These are phyloP conservation scores for Junonia oenone DNA, from an alignment of 2,888 invertebrate genomes.

Conservation along the genomic window DNA sequence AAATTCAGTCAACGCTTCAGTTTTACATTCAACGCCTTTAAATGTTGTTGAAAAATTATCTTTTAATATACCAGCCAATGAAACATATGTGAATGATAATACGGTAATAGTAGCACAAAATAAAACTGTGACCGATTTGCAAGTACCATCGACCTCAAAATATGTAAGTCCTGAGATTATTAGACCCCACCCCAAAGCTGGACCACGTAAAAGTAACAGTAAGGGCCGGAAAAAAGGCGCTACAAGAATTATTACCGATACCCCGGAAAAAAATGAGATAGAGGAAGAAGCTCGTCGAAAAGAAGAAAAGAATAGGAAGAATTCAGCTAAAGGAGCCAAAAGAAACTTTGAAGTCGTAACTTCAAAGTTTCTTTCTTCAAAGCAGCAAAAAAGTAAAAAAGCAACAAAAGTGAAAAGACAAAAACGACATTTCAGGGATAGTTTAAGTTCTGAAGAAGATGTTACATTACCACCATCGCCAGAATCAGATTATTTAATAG, in stretches of 20 bases:
- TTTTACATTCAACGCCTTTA: too few relatives aligned
- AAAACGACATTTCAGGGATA: too few relatives aligned
- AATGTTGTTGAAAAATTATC: too few relatives aligned
- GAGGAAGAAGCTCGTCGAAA: constrained; percentile 1
- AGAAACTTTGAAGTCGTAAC: too few relatives aligned
- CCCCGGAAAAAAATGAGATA: constrained; percentile 26
- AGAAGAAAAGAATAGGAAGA: constrained; percentile 18
- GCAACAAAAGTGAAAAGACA: constrained; percentile 11
- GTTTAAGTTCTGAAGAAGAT: constrained; percentile 16
- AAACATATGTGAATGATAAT: too few relatives aligned
- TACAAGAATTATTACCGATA: constrained; percentile 32
- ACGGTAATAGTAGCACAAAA: too few relatives aligned
- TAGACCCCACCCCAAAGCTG: constrained; percentile 16
- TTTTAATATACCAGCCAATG: too few relatives aligned
- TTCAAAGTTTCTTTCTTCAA: too few relatives aligned
- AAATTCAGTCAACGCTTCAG: too few relatives aligned
- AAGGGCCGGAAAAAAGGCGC: constrained; percentile 30
- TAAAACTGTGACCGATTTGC: too few relatives aligned
- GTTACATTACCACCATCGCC: constrained; percentile 20
- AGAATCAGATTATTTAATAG: constrained; percentile 2
- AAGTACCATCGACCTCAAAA: constrained; percentile 9
- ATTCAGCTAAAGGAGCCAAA: too few relatives aligned
- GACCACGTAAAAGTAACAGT: constrained; percentile 19
- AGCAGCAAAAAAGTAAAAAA: too few relatives aligned
- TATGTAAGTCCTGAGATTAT: constrained; percentile 28